Percentiles rank a stretch among this genome's conserved stretches.
Evolutionary conservation across 2,797 vertebrate genomes (phyloP).

Genomic region (Mormyrops boulengeri): DNA sequence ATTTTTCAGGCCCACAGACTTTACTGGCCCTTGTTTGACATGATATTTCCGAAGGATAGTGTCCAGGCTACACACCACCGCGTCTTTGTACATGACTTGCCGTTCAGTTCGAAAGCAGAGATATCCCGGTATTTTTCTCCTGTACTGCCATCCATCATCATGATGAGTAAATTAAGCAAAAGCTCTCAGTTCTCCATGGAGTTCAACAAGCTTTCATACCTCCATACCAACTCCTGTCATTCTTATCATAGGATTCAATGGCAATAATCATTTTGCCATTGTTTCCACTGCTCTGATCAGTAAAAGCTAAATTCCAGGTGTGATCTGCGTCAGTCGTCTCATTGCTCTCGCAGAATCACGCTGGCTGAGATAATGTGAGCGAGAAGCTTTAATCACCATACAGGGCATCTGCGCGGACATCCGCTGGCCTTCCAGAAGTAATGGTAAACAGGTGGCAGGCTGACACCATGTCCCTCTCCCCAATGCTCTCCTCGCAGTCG

Average conservation of each 20-base stretch:
- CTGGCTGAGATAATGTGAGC: not conserved
- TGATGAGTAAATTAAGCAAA: slow-evolving; percentile 26
- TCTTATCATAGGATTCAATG: not conserved
- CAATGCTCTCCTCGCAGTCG: slow-evolving; percentile 48
- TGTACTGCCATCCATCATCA: slow-evolving; percentile 21
- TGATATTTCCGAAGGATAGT: slow-evolving; percentile 21
- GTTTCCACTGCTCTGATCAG: not conserved
- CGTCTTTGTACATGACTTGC: not conserved
- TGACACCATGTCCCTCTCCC: not conserved
- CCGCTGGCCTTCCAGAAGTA: not conserved
- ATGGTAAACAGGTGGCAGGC: not conserved
- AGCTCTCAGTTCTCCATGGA: not conserved
- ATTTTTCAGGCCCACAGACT: slow-evolving; percentile 20
- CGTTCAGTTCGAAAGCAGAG: not conserved
- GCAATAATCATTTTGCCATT: not conserved
- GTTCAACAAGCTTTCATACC: not conserved
- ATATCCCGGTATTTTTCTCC: not conserved
- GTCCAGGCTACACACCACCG: not conserved
- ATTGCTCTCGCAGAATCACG: not conserved
- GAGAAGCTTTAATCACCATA: slow-evolving; percentile 4
- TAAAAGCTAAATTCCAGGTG: not conserved
- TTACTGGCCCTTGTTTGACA: slow-evolving; percentile 17
- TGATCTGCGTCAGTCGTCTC: not conserved
- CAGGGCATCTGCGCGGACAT: not conserved
- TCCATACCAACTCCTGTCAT: not conserved